phyloP scores from a whole-genome alignment of 2,888 invertebrate genomes.

The Pseudococcus longispinus region DNA sequence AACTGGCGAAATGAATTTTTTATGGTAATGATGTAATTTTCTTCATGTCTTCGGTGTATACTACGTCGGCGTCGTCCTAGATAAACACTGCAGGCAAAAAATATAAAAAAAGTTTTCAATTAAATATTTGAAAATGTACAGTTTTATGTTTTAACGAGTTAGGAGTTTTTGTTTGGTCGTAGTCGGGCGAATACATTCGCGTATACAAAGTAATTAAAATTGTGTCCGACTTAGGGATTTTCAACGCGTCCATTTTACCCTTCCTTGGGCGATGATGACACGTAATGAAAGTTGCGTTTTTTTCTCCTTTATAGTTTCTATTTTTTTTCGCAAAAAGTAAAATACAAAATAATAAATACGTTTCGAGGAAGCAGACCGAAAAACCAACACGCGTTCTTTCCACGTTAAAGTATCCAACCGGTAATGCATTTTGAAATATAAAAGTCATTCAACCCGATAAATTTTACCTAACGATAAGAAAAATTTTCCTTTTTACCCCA shows the following conservation, averaged over 20 bases:
- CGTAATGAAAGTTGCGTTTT: neutral
- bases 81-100: neutral
- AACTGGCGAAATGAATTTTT: neutral
- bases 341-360: constrained; percentile 22
- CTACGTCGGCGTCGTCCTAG: neutral
- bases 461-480: constrained; percentile 25
- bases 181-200: neutral
- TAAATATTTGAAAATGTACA: constrained; percentile 5
- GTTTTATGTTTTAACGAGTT: constrained; percentile 2
- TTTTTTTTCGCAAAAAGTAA: neutral
- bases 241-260: neutral
- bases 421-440: constrained; percentile 31
- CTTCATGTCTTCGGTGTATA: neutral
- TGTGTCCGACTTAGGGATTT: neutral
- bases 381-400: constrained; percentile 19
- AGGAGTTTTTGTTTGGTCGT: neutral
- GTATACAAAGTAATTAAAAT: constrained; percentile 23
- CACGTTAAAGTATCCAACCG: constrained; percentile 24
- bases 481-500: neutral
- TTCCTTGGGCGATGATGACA: neutral
- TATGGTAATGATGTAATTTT: neutral
- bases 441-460: constrained; percentile 34
- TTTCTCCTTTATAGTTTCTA: neutral
- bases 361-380: constrained; percentile 24
- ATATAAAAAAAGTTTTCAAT: constrained; percentile 4